phyloP scores from a whole-genome alignment of 2,113 vertebrate species.

The Embiotoca jacksoni region DNA sequence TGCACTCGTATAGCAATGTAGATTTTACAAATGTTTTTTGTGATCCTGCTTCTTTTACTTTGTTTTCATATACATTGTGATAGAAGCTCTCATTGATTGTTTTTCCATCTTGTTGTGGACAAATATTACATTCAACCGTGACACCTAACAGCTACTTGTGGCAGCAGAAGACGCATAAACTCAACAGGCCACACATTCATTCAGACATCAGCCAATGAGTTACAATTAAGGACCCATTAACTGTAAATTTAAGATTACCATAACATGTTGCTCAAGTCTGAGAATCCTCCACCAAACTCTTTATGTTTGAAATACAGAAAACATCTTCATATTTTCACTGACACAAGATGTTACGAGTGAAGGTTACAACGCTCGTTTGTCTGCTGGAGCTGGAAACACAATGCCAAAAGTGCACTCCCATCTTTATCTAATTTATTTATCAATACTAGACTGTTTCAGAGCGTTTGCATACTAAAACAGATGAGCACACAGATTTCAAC shows the following conservation, averaged over 20 bases:
- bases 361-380: neutral
- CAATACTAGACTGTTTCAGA: slow-evolving; percentile 1
- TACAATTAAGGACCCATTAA: too few species aligned
- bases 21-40: neutral
- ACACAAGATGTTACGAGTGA: neutral
- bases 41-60: neutral
- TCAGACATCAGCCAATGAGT: too few species aligned
- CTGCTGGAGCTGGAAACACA: slow-evolving; percentile 7
- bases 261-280: too few species aligned
- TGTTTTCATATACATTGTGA: neutral
- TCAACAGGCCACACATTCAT: too few species aligned
- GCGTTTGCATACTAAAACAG: neutral
- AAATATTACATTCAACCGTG: neutral
- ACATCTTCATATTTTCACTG: neutral
- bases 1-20: neutral
- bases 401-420: neutral
- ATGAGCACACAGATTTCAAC: neutral
- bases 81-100: neutral
- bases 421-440: slow-evolving; percentile 24
- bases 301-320: too few species aligned
- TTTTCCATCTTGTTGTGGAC: neutral
- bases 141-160: neutral
- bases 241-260: too few species aligned
- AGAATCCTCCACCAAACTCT: too few species aligned
- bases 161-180: too few species aligned